Conservation (phyloP, 1,140 invertebrate genomes). For the Papilio polyxenes region DNA sequence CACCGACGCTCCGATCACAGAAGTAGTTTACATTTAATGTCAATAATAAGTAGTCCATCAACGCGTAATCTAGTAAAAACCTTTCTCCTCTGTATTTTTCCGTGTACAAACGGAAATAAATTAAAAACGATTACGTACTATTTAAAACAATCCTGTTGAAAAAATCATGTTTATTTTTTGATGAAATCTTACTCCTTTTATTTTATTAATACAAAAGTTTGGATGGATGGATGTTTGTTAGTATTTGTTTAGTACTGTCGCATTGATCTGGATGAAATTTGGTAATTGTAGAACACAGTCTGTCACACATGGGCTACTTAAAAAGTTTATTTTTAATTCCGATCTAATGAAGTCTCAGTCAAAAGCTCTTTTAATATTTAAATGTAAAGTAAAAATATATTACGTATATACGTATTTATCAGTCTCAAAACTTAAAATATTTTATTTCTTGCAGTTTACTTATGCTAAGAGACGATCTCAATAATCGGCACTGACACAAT, state of each 20-base stretch:
- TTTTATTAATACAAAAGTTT: no score
- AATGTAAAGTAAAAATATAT: background rate
- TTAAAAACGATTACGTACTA: background rate
- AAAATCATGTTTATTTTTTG: background rate
- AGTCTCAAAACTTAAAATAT: background rate
- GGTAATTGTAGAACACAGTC: no score
- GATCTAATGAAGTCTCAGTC: no score
- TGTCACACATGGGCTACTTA: no score
- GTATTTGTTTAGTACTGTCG: no score
- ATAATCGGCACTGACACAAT: constrained; percentile 6
- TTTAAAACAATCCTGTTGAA: no score
- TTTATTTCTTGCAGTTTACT: background rate
- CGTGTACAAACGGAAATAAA: background rate
- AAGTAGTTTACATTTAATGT: background rate
- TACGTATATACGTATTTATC: background rate
- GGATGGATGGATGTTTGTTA: no score
- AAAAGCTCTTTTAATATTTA: no score
- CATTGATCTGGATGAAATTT: no score
- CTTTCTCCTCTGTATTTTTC: constrained; percentile 15
- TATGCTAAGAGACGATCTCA: background rate
- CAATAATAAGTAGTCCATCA: background rate
- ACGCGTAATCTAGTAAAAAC: background rate
- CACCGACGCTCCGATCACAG: no score
- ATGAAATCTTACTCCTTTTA: no score
- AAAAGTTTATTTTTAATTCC: no score